A percentile compares a stretch with the other conserved stretches of the same genome.
These are phyloP conservation scores for Dendrolimus kikuchii DNA, from an alignment of 1,140 invertebrate genomes.

Conservation along the genomic window DNA sequence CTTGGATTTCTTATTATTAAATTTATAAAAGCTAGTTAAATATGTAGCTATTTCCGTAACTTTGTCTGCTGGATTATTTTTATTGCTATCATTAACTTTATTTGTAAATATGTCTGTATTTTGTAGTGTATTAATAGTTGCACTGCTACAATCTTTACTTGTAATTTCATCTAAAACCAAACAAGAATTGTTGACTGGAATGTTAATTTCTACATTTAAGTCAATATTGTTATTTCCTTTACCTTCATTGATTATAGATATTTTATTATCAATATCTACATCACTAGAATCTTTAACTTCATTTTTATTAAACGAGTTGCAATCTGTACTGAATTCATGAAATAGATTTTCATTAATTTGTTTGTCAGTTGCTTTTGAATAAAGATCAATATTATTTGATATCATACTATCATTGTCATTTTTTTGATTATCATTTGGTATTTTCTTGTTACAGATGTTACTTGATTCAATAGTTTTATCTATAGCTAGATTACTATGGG, in stretches of 20 bases:
- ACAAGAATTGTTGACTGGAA: no score
- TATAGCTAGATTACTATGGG: not conserved
- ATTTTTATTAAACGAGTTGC: no score
- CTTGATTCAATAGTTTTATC: not conserved
- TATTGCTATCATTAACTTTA: not conserved
- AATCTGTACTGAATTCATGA: no score
- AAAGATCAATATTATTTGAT: not conserved
- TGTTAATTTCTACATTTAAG: no score
- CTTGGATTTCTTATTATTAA: slow-evolving; percentile 3
- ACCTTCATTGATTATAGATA: no score
- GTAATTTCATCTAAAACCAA: no score
- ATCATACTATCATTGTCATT: not conserved
- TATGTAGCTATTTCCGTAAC: slow-evolving; percentile 21
- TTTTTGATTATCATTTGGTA: slow-evolving; percentile 4
- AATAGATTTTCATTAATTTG: no score
- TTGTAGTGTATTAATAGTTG: not conserved
- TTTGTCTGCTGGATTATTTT: slow-evolving; percentile 9
- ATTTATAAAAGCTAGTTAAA: slow-evolving; percentile 10
- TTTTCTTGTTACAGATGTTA: not conserved
- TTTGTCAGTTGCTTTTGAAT: no score
- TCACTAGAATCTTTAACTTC: no score
- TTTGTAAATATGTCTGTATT: slow-evolving; percentile 3
- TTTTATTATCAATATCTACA: no score
- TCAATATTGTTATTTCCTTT: no score
- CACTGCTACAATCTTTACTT: no score